phyloP scores from a whole-genome alignment of 2,888 invertebrate species.

The Pteria penguin region DNA sequence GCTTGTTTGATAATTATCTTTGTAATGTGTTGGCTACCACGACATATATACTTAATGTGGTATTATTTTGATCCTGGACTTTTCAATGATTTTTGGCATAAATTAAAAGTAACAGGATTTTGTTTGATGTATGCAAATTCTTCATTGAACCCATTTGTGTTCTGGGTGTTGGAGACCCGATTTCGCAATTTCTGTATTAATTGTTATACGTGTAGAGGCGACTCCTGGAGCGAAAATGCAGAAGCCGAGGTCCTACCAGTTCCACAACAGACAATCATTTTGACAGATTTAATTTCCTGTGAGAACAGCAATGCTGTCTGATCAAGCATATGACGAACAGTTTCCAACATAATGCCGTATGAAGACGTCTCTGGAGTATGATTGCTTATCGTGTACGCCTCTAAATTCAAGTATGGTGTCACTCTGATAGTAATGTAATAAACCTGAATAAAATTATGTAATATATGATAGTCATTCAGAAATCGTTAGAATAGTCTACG shows the following conservation, averaged over 20 bases:
- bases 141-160: conserved; percentile 54
- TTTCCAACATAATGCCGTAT: neutral
- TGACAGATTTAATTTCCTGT: neutral
- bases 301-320: neutral
- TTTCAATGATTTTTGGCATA: conserved; percentile 69
- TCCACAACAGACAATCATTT: neutral
- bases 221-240: neutral
- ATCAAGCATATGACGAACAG: neutral
- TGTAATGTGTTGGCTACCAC: conserved; percentile 69
- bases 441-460: too few relatives aligned
- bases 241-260: neutral
- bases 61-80: conserved; percentile 60
- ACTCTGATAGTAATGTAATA: too few relatives aligned
- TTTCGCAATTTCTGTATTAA: conserved; percentile 41
- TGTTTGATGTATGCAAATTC: conserved; percentile 59
- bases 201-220: neutral
- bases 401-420: too few relatives aligned
- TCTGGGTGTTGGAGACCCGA: conserved; percentile 50
- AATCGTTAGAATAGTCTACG: too few relatives aligned
- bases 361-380: neutral
- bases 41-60: conserved; percentile 69
- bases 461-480: too few relatives aligned
- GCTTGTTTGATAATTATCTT: conserved; percentile 64
- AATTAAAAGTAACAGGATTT: conserved; percentile 61
- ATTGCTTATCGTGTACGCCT: neutral